Percentiles rank a stretch among this genome's conserved stretches.
Evolutionary conservation across 2,888 invertebrate genomes (phyloP).

Genomic region (Charanyca ferruginea): DNA sequence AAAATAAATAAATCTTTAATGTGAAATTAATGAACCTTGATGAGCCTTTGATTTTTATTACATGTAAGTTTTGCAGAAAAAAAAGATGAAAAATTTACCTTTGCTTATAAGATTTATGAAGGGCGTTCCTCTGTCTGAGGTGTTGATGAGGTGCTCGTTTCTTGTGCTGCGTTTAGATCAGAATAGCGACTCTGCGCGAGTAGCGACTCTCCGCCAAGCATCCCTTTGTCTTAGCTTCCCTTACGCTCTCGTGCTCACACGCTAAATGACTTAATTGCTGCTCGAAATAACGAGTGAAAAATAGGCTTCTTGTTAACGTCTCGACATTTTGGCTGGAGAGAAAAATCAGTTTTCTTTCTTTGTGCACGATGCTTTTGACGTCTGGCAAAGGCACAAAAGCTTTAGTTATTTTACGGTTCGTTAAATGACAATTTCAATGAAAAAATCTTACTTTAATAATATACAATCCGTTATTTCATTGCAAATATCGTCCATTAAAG

Average conservation of each 20-base stretch:
- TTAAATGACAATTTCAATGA: conserved; percentile 6
- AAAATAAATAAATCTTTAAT: too few relatives aligned
- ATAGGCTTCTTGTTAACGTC: conserved; percentile 38
- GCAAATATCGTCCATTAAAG: conserved; percentile 3
- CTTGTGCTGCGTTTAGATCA: conserved; percentile 33
- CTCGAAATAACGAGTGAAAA: conserved; percentile 57
- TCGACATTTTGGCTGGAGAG: conserved; percentile 17
- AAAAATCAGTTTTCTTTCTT: conserved; percentile 31
- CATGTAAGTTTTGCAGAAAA: not conserved
- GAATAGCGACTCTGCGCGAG: conserved; percentile 32
- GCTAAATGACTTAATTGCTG: conserved; percentile 64
- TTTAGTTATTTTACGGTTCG: conserved; percentile 29
- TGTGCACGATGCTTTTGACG: conserved; percentile 20
- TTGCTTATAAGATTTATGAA: not conserved
- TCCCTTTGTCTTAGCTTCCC: conserved; percentile 54
- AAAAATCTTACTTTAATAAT: not conserved
- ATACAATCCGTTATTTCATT: not conserved
- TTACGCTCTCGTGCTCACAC: conserved; percentile 50
- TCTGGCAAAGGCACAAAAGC: conserved; percentile 20
- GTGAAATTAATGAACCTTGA: too few relatives aligned
- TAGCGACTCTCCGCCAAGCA: conserved; percentile 37
- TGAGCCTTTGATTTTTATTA: not conserved
- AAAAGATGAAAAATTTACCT: not conserved
- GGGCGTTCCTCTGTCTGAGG: conserved; percentile 3
- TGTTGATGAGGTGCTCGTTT: conserved; percentile 21